Evolutionary conservation across 2,888 invertebrate genomes (phyloP), one percentile per base, ranked within the genome.

Genomic region (Hedya salicella): DNA sequence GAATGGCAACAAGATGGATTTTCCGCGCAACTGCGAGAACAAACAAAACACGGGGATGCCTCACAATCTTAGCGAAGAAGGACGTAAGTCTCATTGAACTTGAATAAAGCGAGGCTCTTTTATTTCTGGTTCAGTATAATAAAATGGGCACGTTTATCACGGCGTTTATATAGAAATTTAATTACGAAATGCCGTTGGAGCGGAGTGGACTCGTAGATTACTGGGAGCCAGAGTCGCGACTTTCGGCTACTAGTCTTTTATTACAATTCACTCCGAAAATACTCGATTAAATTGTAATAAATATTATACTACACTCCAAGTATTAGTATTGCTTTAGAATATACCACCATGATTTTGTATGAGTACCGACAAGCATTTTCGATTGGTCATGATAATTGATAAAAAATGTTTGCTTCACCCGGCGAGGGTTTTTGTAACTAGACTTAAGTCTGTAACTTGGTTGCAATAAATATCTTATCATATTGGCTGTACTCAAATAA

Each of bases 1-100:
- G 46, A 56, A 39, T 14, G 40, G 49, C 17, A 32, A 54, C 62
- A 49, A 48, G 54, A 67, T 62, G 62, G 54, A 56, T 62, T 46
- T 52, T 17, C 14, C 13, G 44, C 54, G 50, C 49, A 52, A 44
- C 60, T 65, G 60, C 36, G 65, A 42, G n/a, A 6, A 19, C 30
- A 30, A 21, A 21, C 21, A 4, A 46, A 46, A 1, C 19, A 16
- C 50, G 9, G 17, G 52, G 57, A 44, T 46, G 46, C 25, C 25
- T 6, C 25, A 36, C 36, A 6, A 11, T 36, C 9, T 36, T 25
- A 0, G 25, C 6, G 6, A 25, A 6, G 9, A 36, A 36, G 36
- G 36, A 9, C 36, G 36, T 36, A 36, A 9, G 36, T 36, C 36
- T 36, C 36, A 36, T 36, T 9, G 11, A 36, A 36, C 36, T 36